Conservation (phyloP, 2,113 vertebrate genomes). For the Dicaeum eximium region DNA sequence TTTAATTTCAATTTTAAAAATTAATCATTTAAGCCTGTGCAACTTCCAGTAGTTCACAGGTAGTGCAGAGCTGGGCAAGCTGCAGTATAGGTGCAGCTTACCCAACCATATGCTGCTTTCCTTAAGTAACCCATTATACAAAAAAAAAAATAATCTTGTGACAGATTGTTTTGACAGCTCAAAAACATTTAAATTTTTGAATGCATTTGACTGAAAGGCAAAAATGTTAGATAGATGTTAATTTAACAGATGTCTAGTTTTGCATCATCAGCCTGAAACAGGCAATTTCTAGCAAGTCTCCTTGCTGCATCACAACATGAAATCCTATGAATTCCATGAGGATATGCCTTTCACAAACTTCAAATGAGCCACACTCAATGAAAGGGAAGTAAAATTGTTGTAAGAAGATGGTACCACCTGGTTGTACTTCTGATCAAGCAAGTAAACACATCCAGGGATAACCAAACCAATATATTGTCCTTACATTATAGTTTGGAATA, state of each 20-base stretch:
- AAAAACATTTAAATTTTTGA: constrained; percentile 69
- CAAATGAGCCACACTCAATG: constrained; percentile 66
- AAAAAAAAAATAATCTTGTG: constrained; percentile 73
- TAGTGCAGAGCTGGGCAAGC: background rate
- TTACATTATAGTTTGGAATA: background rate
- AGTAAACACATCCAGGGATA: constrained; percentile 34
- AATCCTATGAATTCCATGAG: constrained; percentile 63
- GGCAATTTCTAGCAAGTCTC: constrained; percentile 73
- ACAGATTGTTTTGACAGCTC: constrained; percentile 80
- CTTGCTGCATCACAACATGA: constrained; percentile 62
- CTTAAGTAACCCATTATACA: constrained; percentile 75
- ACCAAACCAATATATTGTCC: background rate
- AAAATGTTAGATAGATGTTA: constrained; percentile 78
- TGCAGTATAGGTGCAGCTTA: constrained; percentile 44
- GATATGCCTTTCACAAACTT: constrained; percentile 66
- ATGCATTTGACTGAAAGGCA: constrained; percentile 78
- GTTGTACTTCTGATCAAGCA: constrained; percentile 57
- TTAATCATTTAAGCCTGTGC: background rate
- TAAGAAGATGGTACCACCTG: constrained; percentile 63
- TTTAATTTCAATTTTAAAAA: background rate
- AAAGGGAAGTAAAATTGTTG: constrained; percentile 63
- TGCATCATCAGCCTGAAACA: constrained; percentile 76
- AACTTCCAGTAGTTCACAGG: constrained; percentile 8
- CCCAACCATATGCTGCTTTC: constrained; percentile 65
- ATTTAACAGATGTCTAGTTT: constrained; percentile 81